Evolutionary conservation across 1,140 invertebrate species (phyloP).

Genomic region (Lordiphosa stackelbergi): DNA sequence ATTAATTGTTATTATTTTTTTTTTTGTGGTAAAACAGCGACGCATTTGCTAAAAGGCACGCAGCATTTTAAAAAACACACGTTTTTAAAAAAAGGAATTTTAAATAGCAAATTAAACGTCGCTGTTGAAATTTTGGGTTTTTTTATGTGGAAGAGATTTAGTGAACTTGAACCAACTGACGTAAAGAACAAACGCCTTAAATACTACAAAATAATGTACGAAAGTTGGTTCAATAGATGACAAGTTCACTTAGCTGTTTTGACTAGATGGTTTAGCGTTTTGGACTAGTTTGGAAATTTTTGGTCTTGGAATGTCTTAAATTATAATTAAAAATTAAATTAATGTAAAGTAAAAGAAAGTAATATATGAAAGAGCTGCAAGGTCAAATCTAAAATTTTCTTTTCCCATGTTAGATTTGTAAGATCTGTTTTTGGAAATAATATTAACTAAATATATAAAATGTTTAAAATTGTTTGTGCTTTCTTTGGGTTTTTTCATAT

Average conservation of each 20-base stretch:
- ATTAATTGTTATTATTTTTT: slow-evolving; percentile 1
- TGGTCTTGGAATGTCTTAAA: slow-evolving; percentile 40
- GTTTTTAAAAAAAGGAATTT: slow-evolving; percentile 72
- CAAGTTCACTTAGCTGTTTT: slow-evolving; percentile 19
- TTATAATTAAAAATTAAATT: slow-evolving; percentile 43
- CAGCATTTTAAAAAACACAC: slow-evolving; percentile 75
- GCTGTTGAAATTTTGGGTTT: slow-evolving; percentile 22
- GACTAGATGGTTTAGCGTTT: slow-evolving; percentile 54
- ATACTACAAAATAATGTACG: slow-evolving; percentile 64
- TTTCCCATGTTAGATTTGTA: no score
- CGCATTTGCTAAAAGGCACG: slow-evolving; percentile 72
- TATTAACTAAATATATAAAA: slow-evolving; percentile 20
- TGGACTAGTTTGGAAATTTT: slow-evolving; percentile 46
- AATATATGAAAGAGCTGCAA: slow-evolving; percentile 5
- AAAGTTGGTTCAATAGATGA: slow-evolving; percentile 14
- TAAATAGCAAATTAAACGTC: slow-evolving; percentile 51
- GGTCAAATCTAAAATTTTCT: no score
- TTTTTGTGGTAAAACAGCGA: slow-evolving; percentile 29
- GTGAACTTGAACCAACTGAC: neutral
- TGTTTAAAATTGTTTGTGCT: slow-evolving; percentile 17
- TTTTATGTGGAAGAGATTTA: neutral
- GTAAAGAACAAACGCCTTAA: slow-evolving; percentile 62
- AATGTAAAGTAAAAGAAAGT: slow-evolving; percentile 21
- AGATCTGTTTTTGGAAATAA: slow-evolving; percentile 1
- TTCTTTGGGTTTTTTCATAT: slow-evolving; percentile 6